Evolutionary conservation across 1,140 invertebrate species (phyloP), one percentile per base, ranked within the genome.

Genomic region (Hyposmocoma kahamanoa): DNA sequence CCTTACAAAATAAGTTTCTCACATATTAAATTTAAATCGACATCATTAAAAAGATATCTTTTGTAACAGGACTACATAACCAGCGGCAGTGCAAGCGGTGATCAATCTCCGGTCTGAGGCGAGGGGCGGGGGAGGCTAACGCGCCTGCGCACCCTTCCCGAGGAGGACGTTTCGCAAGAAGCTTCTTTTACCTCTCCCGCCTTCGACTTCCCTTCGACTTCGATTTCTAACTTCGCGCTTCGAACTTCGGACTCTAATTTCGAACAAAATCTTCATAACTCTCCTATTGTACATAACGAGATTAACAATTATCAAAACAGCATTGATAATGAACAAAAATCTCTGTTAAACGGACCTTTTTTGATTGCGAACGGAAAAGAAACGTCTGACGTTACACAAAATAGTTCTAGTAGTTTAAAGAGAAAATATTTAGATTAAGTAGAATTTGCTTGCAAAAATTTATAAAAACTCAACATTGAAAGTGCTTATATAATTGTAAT

Each of bases 41-140:
- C 24, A 11, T 28, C 24, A 28, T n/a, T n/a, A n/a, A n/a, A n/a
- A n/a, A n/a, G n/a, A n/a, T n/a, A n/a, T 42, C 24, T 46, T 38
- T 18, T 64, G 49, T 47, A n/a, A 48, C 63, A 84, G 78, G 76
- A 84, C 50, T 81, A 80, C 59, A 83, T 78, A 44, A 77, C 74
- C 1, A 80, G 74, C 46, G 80, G 76, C 0, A 82, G 76, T 51
- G 79, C 72, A 1, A 81, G 77, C 56, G 75, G 79, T 1, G 77
- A 83, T 0, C 78, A 84, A 54, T 84, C 81, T 9, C 81, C 79
- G 0, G 81, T 84, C 59, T 84, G 81, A 84, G 75, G 61, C 13
- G 74, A 52, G 64, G 62, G 67, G 78, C 81, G 77, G 77, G 81
- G 70, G 79, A 80, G 77, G 75, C 68, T 72, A 30, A 55, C 65